Percentiles rank a stretch among this genome's conserved stretches.
These are phyloP conservation scores for Campopleginae sp. DNA, from an alignment of 2,888 invertebrate genomes.

Conservation along the genomic window DNA sequence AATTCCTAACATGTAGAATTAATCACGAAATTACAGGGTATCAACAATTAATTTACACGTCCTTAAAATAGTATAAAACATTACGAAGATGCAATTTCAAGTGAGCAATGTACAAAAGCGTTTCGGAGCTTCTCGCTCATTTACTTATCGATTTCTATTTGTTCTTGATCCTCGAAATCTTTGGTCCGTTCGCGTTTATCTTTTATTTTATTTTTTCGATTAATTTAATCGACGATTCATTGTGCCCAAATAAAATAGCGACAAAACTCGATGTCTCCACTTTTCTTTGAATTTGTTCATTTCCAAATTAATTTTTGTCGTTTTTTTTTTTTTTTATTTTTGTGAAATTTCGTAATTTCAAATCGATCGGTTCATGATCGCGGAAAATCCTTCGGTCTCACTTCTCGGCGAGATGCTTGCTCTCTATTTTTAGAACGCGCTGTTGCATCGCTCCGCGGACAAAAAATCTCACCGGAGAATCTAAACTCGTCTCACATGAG, in stretches of 20 bases:
- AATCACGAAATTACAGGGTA: constrained; percentile 45
- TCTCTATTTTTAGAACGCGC: constrained; percentile 58
- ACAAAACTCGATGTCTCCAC: not conserved
- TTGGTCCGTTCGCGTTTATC: constrained; percentile 57
- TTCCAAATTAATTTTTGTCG: not conserved
- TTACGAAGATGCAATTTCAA: constrained; percentile 63
- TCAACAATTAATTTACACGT: constrained; percentile 72
- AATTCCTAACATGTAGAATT: not conserved
- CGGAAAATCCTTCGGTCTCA: constrained; percentile 32
- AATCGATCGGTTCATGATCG: constrained; percentile 7
- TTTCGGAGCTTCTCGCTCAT: constrained; percentile 57
- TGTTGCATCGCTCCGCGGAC: constrained; percentile 45
- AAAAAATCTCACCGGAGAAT: constrained; percentile 48
- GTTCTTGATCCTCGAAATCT: constrained; percentile 43
- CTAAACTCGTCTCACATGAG: constrained; percentile 39
- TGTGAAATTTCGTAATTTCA: constrained; percentile 22
- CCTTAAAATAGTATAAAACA: constrained; percentile 62
- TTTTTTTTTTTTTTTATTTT: not conserved
- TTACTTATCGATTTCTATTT: constrained; percentile 25
- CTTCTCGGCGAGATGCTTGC: constrained; percentile 28
- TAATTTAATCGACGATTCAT: not conserved
- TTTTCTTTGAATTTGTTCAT: not conserved
- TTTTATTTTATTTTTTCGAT: constrained; percentile 6
- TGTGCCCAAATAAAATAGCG: constrained; percentile 2
- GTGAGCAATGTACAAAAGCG: constrained; percentile 75